These are phyloP conservation scores for Trichonephila clavata DNA, from an alignment of 1,140 invertebrate species.

Conservation along the genomic window DNA sequence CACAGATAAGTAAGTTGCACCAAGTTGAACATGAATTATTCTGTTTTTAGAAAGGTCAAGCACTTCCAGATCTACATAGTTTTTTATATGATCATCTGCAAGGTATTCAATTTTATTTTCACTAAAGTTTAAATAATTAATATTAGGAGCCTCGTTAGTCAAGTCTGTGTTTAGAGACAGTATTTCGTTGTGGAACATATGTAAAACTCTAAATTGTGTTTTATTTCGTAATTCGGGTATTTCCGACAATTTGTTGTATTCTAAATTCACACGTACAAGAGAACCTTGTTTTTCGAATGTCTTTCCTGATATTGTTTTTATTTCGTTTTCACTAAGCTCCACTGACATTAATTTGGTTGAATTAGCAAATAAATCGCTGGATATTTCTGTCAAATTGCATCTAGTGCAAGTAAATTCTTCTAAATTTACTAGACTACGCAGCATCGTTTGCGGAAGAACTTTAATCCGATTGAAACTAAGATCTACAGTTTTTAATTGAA, in stretches of 20 bases:
- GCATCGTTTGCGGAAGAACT: constrained; percentile 32
- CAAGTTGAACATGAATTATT: constrained; percentile 1
- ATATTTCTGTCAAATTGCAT: constrained; percentile 32
- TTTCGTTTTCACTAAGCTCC: constrained; percentile 17
- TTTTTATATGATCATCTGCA: constrained; percentile 21
- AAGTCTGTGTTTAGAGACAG: background rate
- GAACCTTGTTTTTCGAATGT: constrained; percentile 12
- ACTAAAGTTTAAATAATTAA: constrained; percentile 26
- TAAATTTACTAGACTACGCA: constrained; percentile 35
- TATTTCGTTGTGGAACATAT: constrained; percentile 40
- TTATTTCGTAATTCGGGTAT: constrained; percentile 37
- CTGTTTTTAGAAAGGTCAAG: constrained; percentile 44
- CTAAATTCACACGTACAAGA: constrained; percentile 3
- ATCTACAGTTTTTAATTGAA: background rate
- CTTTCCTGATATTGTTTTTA: background rate
- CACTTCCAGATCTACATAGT: background rate
- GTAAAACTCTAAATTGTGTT: background rate
- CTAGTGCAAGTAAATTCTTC: constrained; percentile 3
- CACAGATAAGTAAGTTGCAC: background rate
- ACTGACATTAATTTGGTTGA: background rate
- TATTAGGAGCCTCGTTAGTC: background rate
- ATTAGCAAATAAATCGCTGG: constrained; percentile 18
- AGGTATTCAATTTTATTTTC: constrained; percentile 27
- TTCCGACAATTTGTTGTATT: background rate
- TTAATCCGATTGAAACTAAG: constrained; percentile 33